Evolutionary conservation across 2,113 vertebrate genomes (phyloP), one percentile per base, ranked within the genome.

Genomic region (Macheiramphus alcinus): DNA sequence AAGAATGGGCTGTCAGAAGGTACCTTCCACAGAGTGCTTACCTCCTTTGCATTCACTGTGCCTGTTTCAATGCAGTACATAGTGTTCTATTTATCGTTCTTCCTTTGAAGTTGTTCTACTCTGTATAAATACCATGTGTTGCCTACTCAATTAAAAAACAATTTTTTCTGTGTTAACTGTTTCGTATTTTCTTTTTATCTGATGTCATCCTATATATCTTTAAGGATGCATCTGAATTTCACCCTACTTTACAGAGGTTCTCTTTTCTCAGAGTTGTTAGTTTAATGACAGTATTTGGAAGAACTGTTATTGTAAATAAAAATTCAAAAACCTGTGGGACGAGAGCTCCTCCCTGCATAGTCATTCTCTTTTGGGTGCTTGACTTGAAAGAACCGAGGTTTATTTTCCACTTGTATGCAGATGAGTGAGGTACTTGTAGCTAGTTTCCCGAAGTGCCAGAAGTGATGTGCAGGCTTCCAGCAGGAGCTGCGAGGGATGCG

Each of bases 141-240:
- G 43, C 55, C 71, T 83, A 43, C 34, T 94, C 47, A 45, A 32
- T 94, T 92, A 74, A 70, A 79, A 92, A 65, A 0, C 29, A 40
- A 2, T n/a, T 40, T 83, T 68, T 78, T 48, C 66, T 75, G 90
- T 63, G 43, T 82, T 81, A 90, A 67, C 34, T 55, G 10, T 29
- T 93, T 22, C 59, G 26, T 84, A n/a, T 78, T 94, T 91, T 91
- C 16, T 56, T 96, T 96, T 91, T 88, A 65, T 80, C 68, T 94
- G 52, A 63, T 93, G 86, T 86, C 55, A 94, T 88, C 75, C 34
- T 86, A 0, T 66, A 11, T 85, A 68, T 36, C n/a, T 92, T 52
- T 74, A 84, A 91, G 67, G 31, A 10, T 71, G 26, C 83, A 80
- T 92, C 53, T 70, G 83, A 63, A 73, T 86, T 93, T 86, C 59